Evolutionary conservation across 2,113 vertebrate species (phyloP).

Genomic region (Pedionomus torquatus): DNA sequence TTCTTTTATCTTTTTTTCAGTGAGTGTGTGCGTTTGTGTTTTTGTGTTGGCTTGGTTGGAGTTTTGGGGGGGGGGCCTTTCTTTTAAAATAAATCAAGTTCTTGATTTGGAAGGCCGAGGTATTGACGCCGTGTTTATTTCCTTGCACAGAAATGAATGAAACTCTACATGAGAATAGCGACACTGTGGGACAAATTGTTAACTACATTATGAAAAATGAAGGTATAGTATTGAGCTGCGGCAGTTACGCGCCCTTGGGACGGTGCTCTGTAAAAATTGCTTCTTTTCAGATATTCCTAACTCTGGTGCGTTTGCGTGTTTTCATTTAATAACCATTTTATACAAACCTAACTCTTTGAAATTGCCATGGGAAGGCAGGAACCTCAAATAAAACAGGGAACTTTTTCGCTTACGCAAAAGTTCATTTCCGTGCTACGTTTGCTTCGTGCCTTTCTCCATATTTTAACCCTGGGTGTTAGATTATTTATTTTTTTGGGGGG

Average conservation of each 20-base stretch:
- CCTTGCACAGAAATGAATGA: constrained; percentile 87
- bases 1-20: background rate
- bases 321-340: background rate
- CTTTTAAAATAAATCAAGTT: background rate
- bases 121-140: background rate
- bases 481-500: background rate
- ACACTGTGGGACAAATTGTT: constrained; percentile 93
- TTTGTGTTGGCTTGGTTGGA: background rate
- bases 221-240: constrained; percentile 77
- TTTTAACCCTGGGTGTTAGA: background rate
- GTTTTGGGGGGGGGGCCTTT: background rate
- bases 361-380: background rate
- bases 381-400: background rate
- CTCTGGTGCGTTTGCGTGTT: background rate
- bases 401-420: background rate
- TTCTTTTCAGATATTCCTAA: background rate
- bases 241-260: background rate
- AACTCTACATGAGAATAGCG: constrained; percentile 85
- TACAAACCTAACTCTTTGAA: background rate
- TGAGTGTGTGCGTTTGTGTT: background rate
- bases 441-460: background rate
- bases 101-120: background rate
- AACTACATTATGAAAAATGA: constrained; percentile 97
- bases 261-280: background rate
- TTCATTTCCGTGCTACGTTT: background rate